Evolutionary conservation across 2,113 vertebrate genomes (phyloP).

Genomic region (Tenebrosternarchus preto): DNA sequence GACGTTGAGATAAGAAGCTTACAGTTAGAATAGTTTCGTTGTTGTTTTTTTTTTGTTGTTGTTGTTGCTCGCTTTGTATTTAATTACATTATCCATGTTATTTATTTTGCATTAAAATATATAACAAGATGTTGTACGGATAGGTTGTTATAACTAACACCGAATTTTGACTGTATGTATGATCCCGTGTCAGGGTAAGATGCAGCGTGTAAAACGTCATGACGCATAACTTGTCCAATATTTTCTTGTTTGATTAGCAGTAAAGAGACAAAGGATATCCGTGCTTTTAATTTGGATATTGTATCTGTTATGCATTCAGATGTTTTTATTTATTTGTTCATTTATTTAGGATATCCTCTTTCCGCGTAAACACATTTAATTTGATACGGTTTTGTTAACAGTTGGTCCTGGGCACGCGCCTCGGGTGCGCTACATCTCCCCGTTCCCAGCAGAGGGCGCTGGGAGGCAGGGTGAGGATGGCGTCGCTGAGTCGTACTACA

Average conservation of each 20-base stretch:
- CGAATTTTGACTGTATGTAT: background rate
- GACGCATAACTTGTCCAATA: background rate
- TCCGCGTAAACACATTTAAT: background rate
- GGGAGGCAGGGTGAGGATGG: slow-evolving; percentile 64
- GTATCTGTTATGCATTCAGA: too few species aligned
- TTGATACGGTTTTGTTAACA: slow-evolving; percentile 56
- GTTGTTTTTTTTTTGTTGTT: too few species aligned
- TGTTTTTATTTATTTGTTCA: background rate
- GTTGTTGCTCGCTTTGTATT: too few species aligned
- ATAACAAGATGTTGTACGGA: too few species aligned
- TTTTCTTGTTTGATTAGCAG: background rate
- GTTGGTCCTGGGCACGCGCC: slow-evolving; percentile 82
- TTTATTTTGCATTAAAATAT: too few species aligned
- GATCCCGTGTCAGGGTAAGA: background rate
- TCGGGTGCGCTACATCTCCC: slow-evolving; percentile 69
- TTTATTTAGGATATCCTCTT: background rate
- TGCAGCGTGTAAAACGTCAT: background rate
- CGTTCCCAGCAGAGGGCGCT: slow-evolving; percentile 63
- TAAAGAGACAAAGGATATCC: background rate
- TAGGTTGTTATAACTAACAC: too few species aligned
- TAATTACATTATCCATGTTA: too few species aligned
- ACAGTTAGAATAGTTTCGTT: too few species aligned
- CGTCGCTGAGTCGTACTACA: slow-evolving; percentile 75
- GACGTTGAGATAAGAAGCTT: too few species aligned
- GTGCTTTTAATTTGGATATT: background rate